phyloP scores from a whole-genome alignment of 2,888 invertebrate species.

The Caenorhabditis sinica region DNA sequence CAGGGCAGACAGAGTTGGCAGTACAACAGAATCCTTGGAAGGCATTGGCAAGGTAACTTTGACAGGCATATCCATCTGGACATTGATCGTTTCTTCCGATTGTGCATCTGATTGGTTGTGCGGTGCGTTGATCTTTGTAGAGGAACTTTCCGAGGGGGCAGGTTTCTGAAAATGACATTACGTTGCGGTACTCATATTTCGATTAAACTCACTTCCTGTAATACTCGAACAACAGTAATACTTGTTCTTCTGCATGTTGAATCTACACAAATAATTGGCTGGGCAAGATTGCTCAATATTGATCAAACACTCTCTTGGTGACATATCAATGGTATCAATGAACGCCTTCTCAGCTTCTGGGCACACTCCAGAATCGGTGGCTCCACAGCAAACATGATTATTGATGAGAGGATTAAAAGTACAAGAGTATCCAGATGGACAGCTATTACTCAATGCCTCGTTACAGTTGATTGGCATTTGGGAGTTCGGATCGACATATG shows the following conservation, averaged over 20 bases:
- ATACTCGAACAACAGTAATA: conserved; percentile 77
- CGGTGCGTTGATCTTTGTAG: conserved; percentile 68
- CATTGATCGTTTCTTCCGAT: conserved; percentile 75
- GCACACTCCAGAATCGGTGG: conserved; percentile 77
- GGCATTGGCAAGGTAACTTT: conserved; percentile 71
- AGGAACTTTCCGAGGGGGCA: conserved; percentile 75
- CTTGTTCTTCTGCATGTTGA: conserved; percentile 73
- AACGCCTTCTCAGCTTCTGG: conserved; percentile 79
- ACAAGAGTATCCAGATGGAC: conserved; percentile 72
- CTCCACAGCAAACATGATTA: conserved; percentile 79
- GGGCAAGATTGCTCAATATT: conserved; percentile 76
- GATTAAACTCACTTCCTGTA: conserved; percentile 65
- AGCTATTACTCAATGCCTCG: conserved; percentile 72
- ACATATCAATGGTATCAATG: conserved; percentile 77
- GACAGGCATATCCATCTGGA: conserved; percentile 73
- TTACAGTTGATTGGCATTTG: conserved; percentile 78
- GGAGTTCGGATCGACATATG: conserved; percentile 77
- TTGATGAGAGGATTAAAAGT: conserved; percentile 74
- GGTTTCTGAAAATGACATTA: conserved; percentile 64
- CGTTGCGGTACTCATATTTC: not conserved
- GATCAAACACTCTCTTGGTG: conserved; percentile 74
- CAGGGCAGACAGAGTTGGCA: conserved; percentile 71
- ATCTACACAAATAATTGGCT: conserved; percentile 73
- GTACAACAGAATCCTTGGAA: conserved; percentile 77
- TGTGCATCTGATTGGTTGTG: conserved; percentile 71